These are phyloP conservation scores for Patella ulyssiponensis DNA, from an alignment of 2,888 invertebrate genomes.

Conservation along the genomic window DNA sequence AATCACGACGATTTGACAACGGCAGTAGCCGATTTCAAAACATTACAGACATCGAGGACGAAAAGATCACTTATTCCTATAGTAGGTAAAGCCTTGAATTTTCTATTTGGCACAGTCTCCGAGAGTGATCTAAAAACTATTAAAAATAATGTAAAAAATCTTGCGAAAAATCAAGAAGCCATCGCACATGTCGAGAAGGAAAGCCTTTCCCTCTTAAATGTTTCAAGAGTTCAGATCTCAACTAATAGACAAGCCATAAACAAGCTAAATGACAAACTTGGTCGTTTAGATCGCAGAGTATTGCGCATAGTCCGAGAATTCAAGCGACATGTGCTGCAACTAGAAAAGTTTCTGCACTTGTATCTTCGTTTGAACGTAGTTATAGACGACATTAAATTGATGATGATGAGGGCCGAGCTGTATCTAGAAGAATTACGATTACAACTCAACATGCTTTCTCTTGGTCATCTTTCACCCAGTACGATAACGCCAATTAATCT, in stretches of 20 bases:
- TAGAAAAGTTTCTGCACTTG: background rate
- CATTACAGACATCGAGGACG: background rate
- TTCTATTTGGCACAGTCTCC: no score
- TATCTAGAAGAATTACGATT: no score
- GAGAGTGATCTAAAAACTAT: conserved; percentile 22
- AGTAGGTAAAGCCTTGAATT: conserved; percentile 22
- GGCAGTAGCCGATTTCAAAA: background rate
- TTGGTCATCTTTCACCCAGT: background rate
- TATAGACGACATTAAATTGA: no score
- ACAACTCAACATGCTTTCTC: no score
- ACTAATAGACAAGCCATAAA: background rate
- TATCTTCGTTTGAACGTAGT: no score
- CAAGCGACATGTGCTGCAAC: background rate
- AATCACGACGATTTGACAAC: background rate
- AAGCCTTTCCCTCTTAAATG: conserved; percentile 20
- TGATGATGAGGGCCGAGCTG: no score
- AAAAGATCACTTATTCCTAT: conserved; percentile 13
- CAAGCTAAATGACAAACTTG: background rate
- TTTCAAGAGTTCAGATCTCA: conserved; percentile 16
- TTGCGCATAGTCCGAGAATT: background rate
- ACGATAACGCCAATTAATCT: background rate
- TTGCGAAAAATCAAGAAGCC: conserved; percentile 26
- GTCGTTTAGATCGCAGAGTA: background rate
- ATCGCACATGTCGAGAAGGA: conserved; percentile 25
- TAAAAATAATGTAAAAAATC: conserved; percentile 19